These are phyloP conservation scores for Falco cherrug DNA, from an alignment of 2,797 vertebrate genomes.

Conservation along the genomic window DNA sequence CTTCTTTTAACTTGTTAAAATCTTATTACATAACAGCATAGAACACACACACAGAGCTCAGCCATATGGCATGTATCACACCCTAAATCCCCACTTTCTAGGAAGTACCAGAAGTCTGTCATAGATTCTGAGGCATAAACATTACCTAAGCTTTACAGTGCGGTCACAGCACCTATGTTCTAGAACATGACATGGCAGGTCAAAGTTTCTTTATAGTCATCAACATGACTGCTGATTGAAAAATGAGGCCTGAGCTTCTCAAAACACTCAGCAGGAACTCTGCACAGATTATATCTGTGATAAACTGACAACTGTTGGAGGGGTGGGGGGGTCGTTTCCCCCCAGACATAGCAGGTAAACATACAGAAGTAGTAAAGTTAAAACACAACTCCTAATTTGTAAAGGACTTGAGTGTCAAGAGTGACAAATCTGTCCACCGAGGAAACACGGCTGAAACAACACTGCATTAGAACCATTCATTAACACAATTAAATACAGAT, in stretches of 20 bases:
- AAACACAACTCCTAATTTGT: neutral
- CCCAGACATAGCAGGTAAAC: neutral
- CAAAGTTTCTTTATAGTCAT: neutral
- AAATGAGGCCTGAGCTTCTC: neutral
- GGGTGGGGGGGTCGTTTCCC: too few species aligned
- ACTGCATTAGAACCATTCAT: fast-evolving
- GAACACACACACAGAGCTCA: neutral
- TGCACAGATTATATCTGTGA: neutral
- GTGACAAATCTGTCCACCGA: neutral
- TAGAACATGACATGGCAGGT: neutral
- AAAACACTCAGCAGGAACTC: neutral
- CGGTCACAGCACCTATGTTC: neutral
- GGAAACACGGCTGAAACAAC: neutral
- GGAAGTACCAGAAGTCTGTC: neutral
- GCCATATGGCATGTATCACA: neutral
- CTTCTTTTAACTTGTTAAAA: neutral
- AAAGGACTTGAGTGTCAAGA: neutral
- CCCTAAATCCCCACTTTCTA: neutral
- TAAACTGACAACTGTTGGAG: fast-evolving
- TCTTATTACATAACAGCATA: neutral
- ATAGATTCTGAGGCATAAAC: neutral
- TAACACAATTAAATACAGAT: neutral
- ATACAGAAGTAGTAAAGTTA: neutral
- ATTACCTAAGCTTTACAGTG: neutral
- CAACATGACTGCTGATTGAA: neutral